Evolutionary conservation across 2,888 invertebrate species (phyloP), one percentile per base, ranked within the genome.

Genomic region (Stegana nigrithorax): DNA sequence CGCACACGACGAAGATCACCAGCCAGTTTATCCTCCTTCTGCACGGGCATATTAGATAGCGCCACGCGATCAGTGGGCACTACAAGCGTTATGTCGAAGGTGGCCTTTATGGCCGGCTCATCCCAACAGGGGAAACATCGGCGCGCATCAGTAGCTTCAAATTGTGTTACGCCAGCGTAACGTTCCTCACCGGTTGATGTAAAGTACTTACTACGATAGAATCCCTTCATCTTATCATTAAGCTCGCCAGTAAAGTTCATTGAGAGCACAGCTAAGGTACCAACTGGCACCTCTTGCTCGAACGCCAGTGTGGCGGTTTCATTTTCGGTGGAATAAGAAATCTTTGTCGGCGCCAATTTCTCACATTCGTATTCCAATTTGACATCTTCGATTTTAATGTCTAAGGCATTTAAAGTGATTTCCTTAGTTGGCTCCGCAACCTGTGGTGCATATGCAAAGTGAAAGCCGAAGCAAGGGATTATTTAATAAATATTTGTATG

Each of bases 61-160:
- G 96, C 96, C 5, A 94, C 93, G 68, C 92, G 88, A 81, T 93
- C 90, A 63, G 90, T 88, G 25, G 95, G 94, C 59, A 96, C 94
- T 64, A 91, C 88, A 14, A 98, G 86, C 0, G 91, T 90, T 67
- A 98, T 93, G 83, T 96, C 93, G 86, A 98, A 98, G 1, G 94
- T 96, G 1, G 98, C 94, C 86, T 98, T 98, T 66, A 94, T 90
- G 10, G 96, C 94, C 7, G 98, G 98, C 85, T 98, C 98, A 85
- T 98, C 98, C 96, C 96, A 98, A 85, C 97, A 98, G 2, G 98
- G 98, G 81, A 98, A 98, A 81, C 96, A 95, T 72, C 94, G 89
- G 61, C 98, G 89, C 5, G 98, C 98, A 87, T 94, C 93, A 2
- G 93, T 94, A 0, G 95, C 89, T 84, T 95, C 94, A 83, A 97